Evolutionary conservation across 2,797 vertebrate species (phyloP).

Genomic region (Xenentodon cancila): DNA sequence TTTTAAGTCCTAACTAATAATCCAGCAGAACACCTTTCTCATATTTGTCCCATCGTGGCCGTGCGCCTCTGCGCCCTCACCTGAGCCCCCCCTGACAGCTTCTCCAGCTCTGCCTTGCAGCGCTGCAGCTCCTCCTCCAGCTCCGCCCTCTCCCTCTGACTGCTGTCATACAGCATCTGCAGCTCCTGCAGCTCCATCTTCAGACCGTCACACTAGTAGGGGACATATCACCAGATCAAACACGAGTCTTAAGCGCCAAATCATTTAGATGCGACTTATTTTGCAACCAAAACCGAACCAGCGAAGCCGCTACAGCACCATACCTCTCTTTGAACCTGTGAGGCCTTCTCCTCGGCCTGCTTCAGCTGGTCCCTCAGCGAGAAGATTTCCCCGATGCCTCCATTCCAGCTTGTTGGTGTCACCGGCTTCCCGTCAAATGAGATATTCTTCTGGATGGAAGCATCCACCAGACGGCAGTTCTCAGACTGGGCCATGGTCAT

Average conservation of each 20-base stretch:
- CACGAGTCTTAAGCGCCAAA: neutral
- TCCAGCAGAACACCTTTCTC: neutral
- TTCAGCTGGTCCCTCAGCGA: conserved; percentile 85
- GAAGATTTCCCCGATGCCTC: conserved; percentile 80
- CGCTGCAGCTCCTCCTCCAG: conserved; percentile 87
- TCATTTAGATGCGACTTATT: neutral
- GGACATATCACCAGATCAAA: conserved; percentile 10
- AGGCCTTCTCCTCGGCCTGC: conserved; percentile 83
- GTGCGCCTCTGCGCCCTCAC: conserved; percentile 56
- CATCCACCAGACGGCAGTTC: conserved; percentile 79
- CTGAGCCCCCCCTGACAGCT: conserved; percentile 78
- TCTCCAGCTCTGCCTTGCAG: conserved; percentile 90
- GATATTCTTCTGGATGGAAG: conserved; percentile 86
- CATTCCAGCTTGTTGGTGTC: conserved; percentile 77
- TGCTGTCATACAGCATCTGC: conserved; percentile 83
- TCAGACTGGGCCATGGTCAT: conserved; percentile 73
- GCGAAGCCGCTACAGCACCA: neutral
- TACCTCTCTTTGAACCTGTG: conserved; percentile 83
- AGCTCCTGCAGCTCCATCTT: conserved; percentile 84
- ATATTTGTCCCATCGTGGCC: neutral
- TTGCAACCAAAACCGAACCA: neutral
- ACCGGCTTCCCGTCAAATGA: conserved; percentile 82
- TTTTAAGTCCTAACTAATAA: too few species aligned
- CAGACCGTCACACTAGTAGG: conserved; percentile 80
- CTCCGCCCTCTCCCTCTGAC: conserved; percentile 84